Evolutionary conservation across 2,113 vertebrate species (phyloP).

Genomic region (Pteruthius melanotis): DNA sequence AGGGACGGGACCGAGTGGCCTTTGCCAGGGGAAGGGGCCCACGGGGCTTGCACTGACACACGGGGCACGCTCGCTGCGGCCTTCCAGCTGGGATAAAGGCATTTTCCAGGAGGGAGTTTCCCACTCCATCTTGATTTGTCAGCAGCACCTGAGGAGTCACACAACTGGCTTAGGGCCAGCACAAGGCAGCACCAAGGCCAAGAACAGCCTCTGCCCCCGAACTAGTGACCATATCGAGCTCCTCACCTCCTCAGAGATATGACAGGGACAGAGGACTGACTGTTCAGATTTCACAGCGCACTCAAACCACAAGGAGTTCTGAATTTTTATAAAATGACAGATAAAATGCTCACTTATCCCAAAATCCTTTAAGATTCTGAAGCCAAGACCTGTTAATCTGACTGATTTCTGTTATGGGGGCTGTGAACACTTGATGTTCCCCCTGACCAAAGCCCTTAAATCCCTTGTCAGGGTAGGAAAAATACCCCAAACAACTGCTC

Average conservation of each 20-base stretch:
- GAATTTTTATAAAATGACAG: neutral
- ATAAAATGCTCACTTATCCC: neutral
- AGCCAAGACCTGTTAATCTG: neutral
- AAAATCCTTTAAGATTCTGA: neutral
- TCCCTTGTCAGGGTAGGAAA: neutral
- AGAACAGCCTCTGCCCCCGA: neutral
- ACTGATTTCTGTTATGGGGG: neutral
- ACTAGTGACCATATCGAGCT: fast-evolving
- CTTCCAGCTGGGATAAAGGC: neutral
- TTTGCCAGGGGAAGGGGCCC: neutral
- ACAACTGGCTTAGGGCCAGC: fast-evolving
- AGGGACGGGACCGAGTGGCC: neutral
- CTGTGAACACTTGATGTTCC: neutral
- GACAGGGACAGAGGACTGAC: neutral
- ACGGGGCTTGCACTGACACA: neutral
- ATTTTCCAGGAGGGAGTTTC: neutral
- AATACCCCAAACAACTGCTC: neutral
- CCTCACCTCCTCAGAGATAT: neutral
- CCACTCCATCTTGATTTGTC: fast-evolving
- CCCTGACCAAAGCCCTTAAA: neutral
- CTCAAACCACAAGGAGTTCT: neutral
- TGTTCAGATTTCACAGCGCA: neutral
- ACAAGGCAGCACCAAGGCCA: neutral
- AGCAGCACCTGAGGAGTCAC: neutral
- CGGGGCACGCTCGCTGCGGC: neutral